These are phyloP conservation scores for Pandemis cinnamomeana DNA, from an alignment of 2,888 invertebrate genomes.

Conservation along the genomic window DNA sequence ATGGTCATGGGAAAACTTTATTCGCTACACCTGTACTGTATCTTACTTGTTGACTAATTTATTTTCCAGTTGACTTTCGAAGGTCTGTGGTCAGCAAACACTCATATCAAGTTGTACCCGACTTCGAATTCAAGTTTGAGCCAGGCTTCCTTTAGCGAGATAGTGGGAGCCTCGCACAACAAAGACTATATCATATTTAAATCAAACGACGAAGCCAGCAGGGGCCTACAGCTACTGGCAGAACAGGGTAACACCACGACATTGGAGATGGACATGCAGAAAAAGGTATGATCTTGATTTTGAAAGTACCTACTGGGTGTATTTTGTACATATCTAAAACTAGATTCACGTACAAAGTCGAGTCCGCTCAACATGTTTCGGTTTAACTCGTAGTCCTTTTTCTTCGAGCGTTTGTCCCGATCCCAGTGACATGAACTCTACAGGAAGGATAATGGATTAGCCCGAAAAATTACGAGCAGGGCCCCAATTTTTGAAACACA, in stretches of 20 bases:
- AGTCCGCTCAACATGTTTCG: too few species aligned
- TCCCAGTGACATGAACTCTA: too few species aligned
- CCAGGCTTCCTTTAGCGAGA: constrained; percentile 71
- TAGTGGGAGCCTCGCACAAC: constrained; percentile 76
- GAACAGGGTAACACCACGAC: constrained; percentile 78
- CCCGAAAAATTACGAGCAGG: too few species aligned
- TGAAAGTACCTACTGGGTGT: too few species aligned
- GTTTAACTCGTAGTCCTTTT: too few species aligned
- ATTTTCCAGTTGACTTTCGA: constrained; percentile 67
- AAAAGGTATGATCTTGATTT: constrained; percentile 52
- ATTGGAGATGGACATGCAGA: constrained; percentile 71
- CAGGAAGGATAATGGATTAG: too few species aligned
- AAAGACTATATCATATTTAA: constrained; percentile 67
- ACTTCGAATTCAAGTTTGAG: constrained; percentile 40
- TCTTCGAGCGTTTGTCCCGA: too few species aligned
- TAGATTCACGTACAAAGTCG: too few species aligned
- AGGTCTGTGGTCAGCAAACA: constrained; percentile 75
- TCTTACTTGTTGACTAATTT: neutral
- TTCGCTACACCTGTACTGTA: too few species aligned
- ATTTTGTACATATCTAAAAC: too few species aligned
- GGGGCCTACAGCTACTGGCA: constrained; percentile 71
- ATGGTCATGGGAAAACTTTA: too few species aligned
- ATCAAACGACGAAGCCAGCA: constrained; percentile 64
- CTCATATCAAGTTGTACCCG: constrained; percentile 70
- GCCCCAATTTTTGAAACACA: too few species aligned